Evolutionary conservation across 1,140 invertebrate species (phyloP), one percentile per base, ranked within the genome.

Genomic region (Aradophagus sp.): DNA sequence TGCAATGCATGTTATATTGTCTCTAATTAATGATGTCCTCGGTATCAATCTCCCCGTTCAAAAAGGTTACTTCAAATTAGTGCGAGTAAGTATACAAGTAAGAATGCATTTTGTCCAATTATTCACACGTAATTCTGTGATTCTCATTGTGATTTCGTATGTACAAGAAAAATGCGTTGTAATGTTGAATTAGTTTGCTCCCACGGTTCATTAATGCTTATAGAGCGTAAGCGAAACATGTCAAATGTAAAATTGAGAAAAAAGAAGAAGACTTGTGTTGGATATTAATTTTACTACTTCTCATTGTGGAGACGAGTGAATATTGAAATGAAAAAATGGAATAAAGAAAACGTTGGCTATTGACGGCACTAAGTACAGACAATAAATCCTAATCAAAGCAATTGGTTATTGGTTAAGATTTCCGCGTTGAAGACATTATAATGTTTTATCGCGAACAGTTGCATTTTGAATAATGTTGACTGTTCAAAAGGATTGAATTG

Each of bases 21-120:
- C 95, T 15, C 96, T 98, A 86, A 83, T 97, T 6, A 95, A 95
- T 84, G 93, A 96, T 84, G 87, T 98, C 1, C 86, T 98, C 58
- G 96, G 96, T n/a, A 82, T 97, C 3, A 86, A 84, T 34, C 80
- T 95, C 29, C 83, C 81, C 1, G 89, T 89, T 31, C 85, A 89
- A 56, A 90, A 89, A 59, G 92, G 93, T 14, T 87, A 91, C 31
- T 95, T 95, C 76, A 91, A 92, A 79, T 87, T 94, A 50, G 82
- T 94, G 26, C 88, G 88, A 77, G 90, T 91, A 83, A 86, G 87
- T 68, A 35, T 7, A 45, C 19, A 35, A 11, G 4, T 48, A 48
- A 48, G 29, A 55, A 47, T 16, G n/a, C 20, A 23, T 5, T 7
- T 12, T 47, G 10, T 32, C 17, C 26, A 45, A 29, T 31, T 8